These are phyloP conservation scores for Amia ocellicauda DNA, from an alignment of 2,113 vertebrate genomes.

Conservation along the genomic window DNA sequence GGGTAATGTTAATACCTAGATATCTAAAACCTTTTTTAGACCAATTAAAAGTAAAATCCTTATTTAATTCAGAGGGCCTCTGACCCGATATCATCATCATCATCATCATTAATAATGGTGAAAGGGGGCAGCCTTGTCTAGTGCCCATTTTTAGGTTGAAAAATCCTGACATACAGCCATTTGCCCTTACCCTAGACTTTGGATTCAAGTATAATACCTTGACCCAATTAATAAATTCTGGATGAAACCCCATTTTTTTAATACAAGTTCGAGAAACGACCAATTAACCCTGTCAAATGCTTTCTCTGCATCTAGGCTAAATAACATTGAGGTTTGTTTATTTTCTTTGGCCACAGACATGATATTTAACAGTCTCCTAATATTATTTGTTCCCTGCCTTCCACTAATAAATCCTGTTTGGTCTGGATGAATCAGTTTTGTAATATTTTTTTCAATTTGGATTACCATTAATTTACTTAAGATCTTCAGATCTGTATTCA, in stretches of 20 bases:
- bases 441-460: too few species aligned
- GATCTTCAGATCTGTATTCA: too few species aligned
- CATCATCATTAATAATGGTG: slow-evolving; percentile 11
- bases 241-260: neutral
- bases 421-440: too few species aligned
- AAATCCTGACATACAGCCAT: slow-evolving; percentile 12
- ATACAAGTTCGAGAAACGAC: slow-evolving; percentile 15
- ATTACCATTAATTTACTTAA: too few species aligned
- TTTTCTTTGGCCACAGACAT: slow-evolving; percentile 11
- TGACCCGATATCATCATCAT: neutral
- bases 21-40: too few species aligned
- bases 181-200: slow-evolving; percentile 3
- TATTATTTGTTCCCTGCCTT: slow-evolving; percentile 9
- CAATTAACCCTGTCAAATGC: too few species aligned
- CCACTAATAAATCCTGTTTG: too few species aligned
- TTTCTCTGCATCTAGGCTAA: too few species aligned
- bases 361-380: slow-evolving; percentile 19
- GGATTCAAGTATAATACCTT: too few species aligned
- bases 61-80: neutral
- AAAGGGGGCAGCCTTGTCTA: slow-evolving; percentile 5
- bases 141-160: slow-evolving; percentile 2
- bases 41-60: too few species aligned
- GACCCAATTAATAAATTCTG: neutral
- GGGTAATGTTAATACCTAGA: too few species aligned
- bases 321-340: slow-evolving; percentile 7